These are phyloP conservation scores for Mycteria americana DNA, from an alignment of 2,797 vertebrate species.

Conservation along the genomic window DNA sequence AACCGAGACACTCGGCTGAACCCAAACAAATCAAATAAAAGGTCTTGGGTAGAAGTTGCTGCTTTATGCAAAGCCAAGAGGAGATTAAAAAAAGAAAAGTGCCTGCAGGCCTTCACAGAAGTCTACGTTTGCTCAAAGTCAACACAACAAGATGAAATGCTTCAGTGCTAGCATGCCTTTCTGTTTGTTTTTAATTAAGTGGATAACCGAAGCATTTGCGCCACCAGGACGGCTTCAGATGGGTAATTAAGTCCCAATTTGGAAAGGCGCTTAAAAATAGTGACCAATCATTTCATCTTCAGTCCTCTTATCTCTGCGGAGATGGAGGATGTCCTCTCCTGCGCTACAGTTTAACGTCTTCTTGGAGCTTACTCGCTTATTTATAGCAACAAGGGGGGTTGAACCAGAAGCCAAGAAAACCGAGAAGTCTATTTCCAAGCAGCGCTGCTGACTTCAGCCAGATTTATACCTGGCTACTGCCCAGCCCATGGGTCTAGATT, in stretches of 20 bases:
- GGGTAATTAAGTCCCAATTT: slow-evolving; percentile 26
- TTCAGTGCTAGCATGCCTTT: not conserved
- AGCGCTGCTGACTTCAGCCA: not conserved
- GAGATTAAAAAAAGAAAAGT: not conserved
- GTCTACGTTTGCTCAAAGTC: not conserved
- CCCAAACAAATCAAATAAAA: not conserved
- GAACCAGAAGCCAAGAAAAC: slow-evolving; percentile 17
- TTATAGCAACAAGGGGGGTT: slow-evolving; percentile 5
- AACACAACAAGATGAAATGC: not conserved
- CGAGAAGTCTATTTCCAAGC: not conserved
- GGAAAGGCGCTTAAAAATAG: slow-evolving; percentile 61
- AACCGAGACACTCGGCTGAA: not conserved
- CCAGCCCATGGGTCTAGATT: not conserved
- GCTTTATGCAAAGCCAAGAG: not conserved
- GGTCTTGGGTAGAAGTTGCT: not conserved
- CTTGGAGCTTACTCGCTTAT: slow-evolving; percentile 16
- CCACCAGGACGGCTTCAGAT: not conserved
- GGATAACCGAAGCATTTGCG: slow-evolving; percentile 24
- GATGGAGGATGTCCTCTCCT: not conserved
- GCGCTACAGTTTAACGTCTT: not conserved
- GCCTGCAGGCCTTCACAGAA: not conserved
- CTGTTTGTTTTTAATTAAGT: slow-evolving; percentile 45
- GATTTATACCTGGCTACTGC: not conserved
- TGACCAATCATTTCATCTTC: slow-evolving; percentile 9
- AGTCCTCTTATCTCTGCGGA: slow-evolving; percentile 26